phyloP scores from a whole-genome alignment of 2,113 vertebrate genomes.

The Fregata magnificens region DNA sequence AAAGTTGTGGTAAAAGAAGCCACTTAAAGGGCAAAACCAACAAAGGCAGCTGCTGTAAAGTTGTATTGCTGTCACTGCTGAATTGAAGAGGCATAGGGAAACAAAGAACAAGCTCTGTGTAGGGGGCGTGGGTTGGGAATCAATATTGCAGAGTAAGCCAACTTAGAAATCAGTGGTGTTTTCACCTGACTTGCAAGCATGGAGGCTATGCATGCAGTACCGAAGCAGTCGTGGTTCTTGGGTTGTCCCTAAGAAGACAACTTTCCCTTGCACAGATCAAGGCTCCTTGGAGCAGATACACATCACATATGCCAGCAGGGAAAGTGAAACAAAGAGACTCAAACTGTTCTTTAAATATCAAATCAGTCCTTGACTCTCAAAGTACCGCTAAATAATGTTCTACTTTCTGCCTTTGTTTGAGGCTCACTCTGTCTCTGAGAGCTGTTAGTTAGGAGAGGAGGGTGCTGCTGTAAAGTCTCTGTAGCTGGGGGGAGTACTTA shows the following conservation, averaged over 20 bases:
- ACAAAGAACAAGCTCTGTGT: background rate
- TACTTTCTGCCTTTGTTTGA: background rate
- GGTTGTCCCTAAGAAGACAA: background rate
- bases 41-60: background rate
- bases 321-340: background rate
- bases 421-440: background rate
- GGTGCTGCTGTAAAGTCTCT: background rate
- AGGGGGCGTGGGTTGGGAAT: background rate
- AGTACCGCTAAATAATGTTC: background rate
- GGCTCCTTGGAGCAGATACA: background rate
- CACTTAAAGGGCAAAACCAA: background rate
- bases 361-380: background rate
- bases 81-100: background rate
- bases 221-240: background rate
- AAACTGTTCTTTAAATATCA: background rate
- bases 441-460: background rate
- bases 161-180: background rate
- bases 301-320: rapidly evolving
- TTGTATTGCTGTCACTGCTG: background rate
- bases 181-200: background rate
- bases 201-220: background rate
- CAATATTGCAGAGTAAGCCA: background rate
- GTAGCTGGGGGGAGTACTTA: background rate
- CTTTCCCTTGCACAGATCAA: background rate
- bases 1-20: background rate